Evolutionary conservation across 2,113 vertebrate genomes (phyloP).

Genomic region (Petaurus breviceps): DNA sequence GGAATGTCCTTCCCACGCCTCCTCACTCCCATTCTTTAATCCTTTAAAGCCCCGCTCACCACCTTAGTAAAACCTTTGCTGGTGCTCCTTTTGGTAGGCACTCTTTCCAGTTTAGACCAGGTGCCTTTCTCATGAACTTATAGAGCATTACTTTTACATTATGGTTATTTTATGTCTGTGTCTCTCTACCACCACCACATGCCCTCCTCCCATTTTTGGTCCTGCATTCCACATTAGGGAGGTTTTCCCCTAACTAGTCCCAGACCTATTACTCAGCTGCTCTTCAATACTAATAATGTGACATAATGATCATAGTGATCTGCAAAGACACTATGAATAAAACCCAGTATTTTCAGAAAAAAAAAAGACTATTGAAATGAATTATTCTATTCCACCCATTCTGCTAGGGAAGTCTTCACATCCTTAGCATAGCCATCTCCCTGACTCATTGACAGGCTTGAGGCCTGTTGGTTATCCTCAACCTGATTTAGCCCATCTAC

Average conservation of each 20-base stretch:
- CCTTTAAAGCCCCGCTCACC: background rate
- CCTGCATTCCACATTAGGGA: background rate
- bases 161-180: background rate
- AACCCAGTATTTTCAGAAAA: too few species aligned
- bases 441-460: background rate
- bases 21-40: too few species aligned
- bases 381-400: too few species aligned
- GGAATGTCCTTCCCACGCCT: background rate
- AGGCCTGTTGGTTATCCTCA: too few species aligned
- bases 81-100: background rate
- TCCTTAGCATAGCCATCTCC: too few species aligned
- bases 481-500: background rate
- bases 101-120: background rate
- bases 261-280: background rate
- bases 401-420: too few species aligned
- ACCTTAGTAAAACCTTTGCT: background rate
- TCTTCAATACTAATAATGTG: too few species aligned
- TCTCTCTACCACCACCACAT: background rate
- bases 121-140: background rate
- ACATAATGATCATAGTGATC: too few species aligned
- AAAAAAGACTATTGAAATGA: too few species aligned
- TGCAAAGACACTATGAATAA: too few species aligned
- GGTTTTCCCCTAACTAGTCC: background rate
- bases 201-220: background rate
- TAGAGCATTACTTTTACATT: background rate